These are phyloP conservation scores for Elaphurus davidianus DNA, from an alignment of 2,113 vertebrate genomes.

Conservation along the genomic window DNA sequence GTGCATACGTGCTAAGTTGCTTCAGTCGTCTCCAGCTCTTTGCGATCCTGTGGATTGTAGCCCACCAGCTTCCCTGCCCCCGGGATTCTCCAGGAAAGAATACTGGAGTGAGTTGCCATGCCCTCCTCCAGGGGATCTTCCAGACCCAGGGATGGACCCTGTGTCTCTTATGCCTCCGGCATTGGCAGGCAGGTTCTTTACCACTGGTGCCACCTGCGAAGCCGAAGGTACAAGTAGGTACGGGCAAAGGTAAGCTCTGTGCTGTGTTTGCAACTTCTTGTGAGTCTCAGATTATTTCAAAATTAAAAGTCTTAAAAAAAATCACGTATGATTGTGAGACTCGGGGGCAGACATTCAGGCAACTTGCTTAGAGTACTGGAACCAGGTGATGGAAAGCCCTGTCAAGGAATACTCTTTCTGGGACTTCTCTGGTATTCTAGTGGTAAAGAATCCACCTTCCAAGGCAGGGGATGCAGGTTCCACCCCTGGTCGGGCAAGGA, in stretches of 20 bases:
- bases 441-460: not conserved
- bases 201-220: not conserved
- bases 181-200: not conserved
- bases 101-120: not conserved
- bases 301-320: not conserved
- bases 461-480: not conserved
- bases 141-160: fast-evolving
- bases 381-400: not conserved
- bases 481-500: not conserved
- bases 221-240: fast-evolving
- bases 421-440: not conserved
- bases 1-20: fast-evolving
- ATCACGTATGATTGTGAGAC: not conserved
- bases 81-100: not conserved
- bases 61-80: not conserved
- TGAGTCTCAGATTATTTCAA: not conserved
- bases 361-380: not conserved
- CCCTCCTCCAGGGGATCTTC: not conserved
- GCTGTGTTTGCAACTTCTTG: not conserved
- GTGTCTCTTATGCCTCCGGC: not conserved
- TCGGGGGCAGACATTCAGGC: not conserved
- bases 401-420: not conserved
- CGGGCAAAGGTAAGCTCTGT: not conserved
- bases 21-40: not conserved
- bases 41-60: not conserved